Conservation (phyloP, 2,888 invertebrate species). For the Halictus ligatus region DNA sequence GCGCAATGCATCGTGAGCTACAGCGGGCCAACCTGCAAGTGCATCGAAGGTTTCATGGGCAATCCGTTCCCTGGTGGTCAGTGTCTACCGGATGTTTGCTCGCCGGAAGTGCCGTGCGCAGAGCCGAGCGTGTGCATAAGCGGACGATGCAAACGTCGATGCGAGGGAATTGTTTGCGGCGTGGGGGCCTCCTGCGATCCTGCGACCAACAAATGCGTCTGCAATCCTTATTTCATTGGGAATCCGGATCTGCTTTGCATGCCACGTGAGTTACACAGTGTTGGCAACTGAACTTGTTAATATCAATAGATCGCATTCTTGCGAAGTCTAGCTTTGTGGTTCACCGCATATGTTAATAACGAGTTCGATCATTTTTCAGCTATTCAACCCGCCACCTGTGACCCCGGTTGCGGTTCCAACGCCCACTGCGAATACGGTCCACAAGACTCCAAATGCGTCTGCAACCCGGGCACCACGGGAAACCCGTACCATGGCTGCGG, state of each 20-base stretch:
- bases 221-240: slow-evolving; percentile 94
- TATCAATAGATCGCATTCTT: too few relatives aligned
- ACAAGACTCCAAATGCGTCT: slow-evolving; percentile 91
- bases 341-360: background rate
- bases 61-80: slow-evolving; percentile 96
- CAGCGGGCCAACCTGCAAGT: slow-evolving; percentile 94
- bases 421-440: slow-evolving; percentile 94
- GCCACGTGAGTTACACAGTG: slow-evolving; percentile 90
- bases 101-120: slow-evolving; percentile 90
- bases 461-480: slow-evolving; percentile 93
- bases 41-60: slow-evolving; percentile 93
- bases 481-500: slow-evolving; percentile 95
- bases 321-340: too few relatives aligned
- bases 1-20: slow-evolving; percentile 94
- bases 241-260: slow-evolving; percentile 95
- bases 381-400: slow-evolving; percentile 90
- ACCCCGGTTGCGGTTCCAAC: slow-evolving; percentile 92
- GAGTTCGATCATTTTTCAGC: slow-evolving; percentile 85
- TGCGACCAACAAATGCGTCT: slow-evolving; percentile 92
- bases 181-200: slow-evolving; percentile 94
- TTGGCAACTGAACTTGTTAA: background rate
- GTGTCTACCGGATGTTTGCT: slow-evolving; percentile 93
- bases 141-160: slow-evolving; percentile 94
- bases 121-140: slow-evolving; percentile 93
- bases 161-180: slow-evolving; percentile 94